These are phyloP conservation scores for Spondyliosoma cantharus DNA, from an alignment of 2,797 vertebrate genomes.

Conservation along the genomic window DNA sequence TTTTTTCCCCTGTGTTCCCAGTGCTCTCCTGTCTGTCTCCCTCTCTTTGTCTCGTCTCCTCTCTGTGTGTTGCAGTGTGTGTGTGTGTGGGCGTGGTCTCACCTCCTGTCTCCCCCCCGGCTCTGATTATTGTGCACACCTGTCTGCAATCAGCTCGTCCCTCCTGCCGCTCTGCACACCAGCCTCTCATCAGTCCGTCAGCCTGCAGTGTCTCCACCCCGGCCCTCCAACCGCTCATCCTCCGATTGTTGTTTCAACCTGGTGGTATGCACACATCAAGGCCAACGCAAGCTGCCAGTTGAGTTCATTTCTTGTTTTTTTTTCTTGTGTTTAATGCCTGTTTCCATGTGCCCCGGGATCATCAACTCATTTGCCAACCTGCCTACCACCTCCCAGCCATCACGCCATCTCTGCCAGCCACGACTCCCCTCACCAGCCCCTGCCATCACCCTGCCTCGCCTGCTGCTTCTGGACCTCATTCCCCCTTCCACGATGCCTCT, in stretches of 20 bases:
- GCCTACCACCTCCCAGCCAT: background rate
- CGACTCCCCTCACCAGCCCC: background rate
- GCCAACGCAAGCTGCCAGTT: background rate
- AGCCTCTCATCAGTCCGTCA: background rate
- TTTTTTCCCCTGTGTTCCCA: background rate
- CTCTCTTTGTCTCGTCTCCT: too few relatives aligned
- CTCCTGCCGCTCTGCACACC: background rate
- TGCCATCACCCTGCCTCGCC: background rate
- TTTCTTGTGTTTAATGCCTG: background rate
- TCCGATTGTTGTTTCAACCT: background rate
- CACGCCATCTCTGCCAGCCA: background rate
- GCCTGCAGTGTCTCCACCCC: background rate
- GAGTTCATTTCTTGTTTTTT: background rate
- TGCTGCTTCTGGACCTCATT: background rate
- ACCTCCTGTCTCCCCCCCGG: too few relatives aligned
- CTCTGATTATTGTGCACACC: background rate
- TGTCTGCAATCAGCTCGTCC: background rate
- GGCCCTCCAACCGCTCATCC: background rate
- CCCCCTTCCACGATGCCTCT: background rate
- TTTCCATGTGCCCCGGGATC: background rate
- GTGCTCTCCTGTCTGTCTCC: background rate
- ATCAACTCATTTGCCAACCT: background rate
- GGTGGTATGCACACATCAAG: background rate
- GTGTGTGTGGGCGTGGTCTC: background rate
- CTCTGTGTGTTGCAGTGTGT: background rate